Conservation (phyloP, 1,140 invertebrate genomes). For the Euwallacea fornicatus region DNA sequence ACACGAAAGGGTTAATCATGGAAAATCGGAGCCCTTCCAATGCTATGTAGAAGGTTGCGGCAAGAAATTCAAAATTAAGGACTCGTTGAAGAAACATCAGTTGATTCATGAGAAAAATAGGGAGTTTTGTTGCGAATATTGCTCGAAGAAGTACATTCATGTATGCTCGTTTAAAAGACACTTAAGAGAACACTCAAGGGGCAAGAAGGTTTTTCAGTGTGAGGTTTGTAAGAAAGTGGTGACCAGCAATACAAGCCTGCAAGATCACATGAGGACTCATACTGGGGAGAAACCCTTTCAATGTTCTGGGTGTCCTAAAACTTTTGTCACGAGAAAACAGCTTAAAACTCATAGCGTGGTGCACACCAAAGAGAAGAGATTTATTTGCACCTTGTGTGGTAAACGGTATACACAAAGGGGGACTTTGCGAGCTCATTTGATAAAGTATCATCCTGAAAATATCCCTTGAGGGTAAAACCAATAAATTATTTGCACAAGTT, state of each 20-base stretch:
- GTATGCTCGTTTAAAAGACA: slow-evolving; percentile 29
- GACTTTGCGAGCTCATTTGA: slow-evolving; percentile 30
- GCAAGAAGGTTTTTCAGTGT: slow-evolving; percentile 24
- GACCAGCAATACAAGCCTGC: slow-evolving; percentile 26
- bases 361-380: slow-evolving; percentile 38
- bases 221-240: slow-evolving; percentile 27
- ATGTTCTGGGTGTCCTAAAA: slow-evolving; percentile 28
- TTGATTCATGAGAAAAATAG: slow-evolving; percentile 25
- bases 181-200: slow-evolving; percentile 26
- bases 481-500: not conserved
- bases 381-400: slow-evolving; percentile 37
- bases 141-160: slow-evolving; percentile 29
- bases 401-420: slow-evolving; percentile 39
- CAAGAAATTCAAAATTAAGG: slow-evolving; percentile 30
- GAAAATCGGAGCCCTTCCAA: slow-evolving; percentile 2
- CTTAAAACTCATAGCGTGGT: slow-evolving; percentile 47
- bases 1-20: slow-evolving; percentile 26
- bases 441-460: slow-evolving; percentile 27
- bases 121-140: slow-evolving; percentile 25
- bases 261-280: slow-evolving; percentile 35
- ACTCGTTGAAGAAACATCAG: slow-evolving; percentile 18
- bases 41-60: slow-evolving; percentile 14
- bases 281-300: slow-evolving; percentile 55
- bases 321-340: slow-evolving; percentile 42
- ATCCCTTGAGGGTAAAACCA: slow-evolving; percentile 5